phyloP scores from a whole-genome alignment of 2,113 vertebrate species.

The Empidonax traillii region DNA sequence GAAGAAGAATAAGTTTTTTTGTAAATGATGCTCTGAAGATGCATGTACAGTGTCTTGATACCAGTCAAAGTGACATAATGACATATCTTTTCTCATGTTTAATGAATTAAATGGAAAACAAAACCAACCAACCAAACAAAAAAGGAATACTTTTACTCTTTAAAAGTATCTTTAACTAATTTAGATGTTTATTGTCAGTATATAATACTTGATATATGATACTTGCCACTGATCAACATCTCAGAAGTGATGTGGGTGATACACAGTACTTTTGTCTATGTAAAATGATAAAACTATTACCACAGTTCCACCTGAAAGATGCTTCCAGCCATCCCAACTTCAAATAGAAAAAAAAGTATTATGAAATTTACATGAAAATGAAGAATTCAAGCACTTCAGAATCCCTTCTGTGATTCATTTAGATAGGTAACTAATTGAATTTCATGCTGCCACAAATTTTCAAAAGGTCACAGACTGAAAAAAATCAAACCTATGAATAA shows the following conservation, averaged over 20 bases:
- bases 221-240: background rate
- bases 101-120: background rate
- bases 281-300: background rate
- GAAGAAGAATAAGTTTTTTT: background rate
- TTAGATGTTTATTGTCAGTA: background rate
- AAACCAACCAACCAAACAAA: background rate
- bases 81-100: background rate
- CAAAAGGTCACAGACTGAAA: slow-evolving; percentile 8
- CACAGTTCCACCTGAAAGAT: background rate
- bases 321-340: background rate
- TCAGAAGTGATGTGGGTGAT: background rate
- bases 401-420: slow-evolving; percentile 10
- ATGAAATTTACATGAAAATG: background rate
- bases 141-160: background rate
- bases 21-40: background rate
- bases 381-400: background rate
- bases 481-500: slow-evolving; percentile 7
- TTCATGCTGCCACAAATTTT: slow-evolving; percentile 10
- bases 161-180: background rate
- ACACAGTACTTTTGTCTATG: background rate
- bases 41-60: background rate
- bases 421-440: background rate
- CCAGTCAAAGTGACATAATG: background rate
- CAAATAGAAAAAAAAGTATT: background rate
- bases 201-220: background rate